Conservation (phyloP, 35 echinoderm and acorn worm species). For the Strongylocentrotus purpuratus region DNA sequence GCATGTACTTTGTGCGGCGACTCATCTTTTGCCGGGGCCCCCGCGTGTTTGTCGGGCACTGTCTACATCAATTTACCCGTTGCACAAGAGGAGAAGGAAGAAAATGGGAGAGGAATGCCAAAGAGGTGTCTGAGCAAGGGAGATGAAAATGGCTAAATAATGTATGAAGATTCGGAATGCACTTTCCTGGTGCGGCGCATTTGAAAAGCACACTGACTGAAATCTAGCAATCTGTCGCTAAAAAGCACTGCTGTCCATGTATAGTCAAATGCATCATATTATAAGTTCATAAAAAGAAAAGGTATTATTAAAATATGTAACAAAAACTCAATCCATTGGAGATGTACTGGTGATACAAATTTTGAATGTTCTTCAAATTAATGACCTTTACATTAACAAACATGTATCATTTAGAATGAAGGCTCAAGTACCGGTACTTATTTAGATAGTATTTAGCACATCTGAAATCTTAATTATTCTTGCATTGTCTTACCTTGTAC, state of each 20-base stretch:
- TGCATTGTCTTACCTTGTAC: too few species aligned
- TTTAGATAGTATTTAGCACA: too few species aligned
- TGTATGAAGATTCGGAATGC: not conserved
- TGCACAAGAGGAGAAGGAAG: slow-evolving; percentile 11
- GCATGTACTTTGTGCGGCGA: slow-evolving; percentile 24
- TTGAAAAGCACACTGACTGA: not conserved
- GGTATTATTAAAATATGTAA: not conserved
- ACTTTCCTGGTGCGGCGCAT: not conserved
- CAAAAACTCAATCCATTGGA: not conserved
- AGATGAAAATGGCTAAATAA: slow-evolving; percentile 4
- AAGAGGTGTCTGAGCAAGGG: not conserved
- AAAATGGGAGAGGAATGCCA: not conserved
- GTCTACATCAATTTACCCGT: slow-evolving; percentile 28
- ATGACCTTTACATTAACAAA: not conserved
- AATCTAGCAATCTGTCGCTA: not conserved
- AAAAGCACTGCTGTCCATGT: not conserved
- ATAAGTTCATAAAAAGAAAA: not conserved
- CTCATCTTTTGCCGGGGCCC: slow-evolving; percentile 36
- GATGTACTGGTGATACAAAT: not conserved
- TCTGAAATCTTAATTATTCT: too few species aligned
- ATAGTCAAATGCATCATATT: not conserved
- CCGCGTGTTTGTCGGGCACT: slow-evolving; percentile 25
- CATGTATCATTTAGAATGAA: not conserved
- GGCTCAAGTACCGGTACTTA: too few species aligned
- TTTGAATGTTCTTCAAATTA: not conserved